These are phyloP conservation scores for Onychomys torridus DNA, from an alignment of 2,797 vertebrate genomes.

Conservation along the genomic window DNA sequence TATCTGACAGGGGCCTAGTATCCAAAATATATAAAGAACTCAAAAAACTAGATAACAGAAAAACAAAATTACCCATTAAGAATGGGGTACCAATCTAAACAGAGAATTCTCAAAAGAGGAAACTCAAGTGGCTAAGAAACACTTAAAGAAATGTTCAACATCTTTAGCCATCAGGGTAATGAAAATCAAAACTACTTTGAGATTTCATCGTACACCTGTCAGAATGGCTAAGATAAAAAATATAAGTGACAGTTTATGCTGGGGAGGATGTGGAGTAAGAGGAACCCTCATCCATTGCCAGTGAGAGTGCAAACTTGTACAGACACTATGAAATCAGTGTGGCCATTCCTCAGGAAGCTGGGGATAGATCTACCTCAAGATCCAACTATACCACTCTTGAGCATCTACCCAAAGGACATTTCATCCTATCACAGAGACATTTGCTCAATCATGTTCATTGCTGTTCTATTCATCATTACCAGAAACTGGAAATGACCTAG, in stretches of 20 bases:
- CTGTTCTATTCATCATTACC: background rate
- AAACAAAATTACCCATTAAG: background rate
- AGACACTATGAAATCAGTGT: background rate
- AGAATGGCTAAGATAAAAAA: background rate
- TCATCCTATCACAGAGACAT: background rate
- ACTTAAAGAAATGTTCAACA: background rate
- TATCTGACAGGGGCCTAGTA: background rate
- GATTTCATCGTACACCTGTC: background rate
- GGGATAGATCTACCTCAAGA: background rate
- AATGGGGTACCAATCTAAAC: background rate
- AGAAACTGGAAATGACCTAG: background rate
- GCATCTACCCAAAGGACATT: background rate
- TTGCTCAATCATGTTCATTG: background rate
- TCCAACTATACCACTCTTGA: background rate
- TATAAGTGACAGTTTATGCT: background rate
- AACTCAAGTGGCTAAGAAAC: background rate
- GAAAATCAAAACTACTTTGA: background rate
- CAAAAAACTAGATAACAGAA: background rate
- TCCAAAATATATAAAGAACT: background rate
- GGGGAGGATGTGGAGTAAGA: background rate
- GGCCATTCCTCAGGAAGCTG: too few relatives aligned
- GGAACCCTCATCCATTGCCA: background rate
- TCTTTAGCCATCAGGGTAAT: too few relatives aligned
- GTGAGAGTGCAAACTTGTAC: background rate
- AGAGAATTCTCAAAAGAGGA: background rate